Percentiles rank a stretch among this genome's conserved stretches.
Conservation (phyloP, 2,113 vertebrate genomes). For the Oncorhynchus keta region DNA sequence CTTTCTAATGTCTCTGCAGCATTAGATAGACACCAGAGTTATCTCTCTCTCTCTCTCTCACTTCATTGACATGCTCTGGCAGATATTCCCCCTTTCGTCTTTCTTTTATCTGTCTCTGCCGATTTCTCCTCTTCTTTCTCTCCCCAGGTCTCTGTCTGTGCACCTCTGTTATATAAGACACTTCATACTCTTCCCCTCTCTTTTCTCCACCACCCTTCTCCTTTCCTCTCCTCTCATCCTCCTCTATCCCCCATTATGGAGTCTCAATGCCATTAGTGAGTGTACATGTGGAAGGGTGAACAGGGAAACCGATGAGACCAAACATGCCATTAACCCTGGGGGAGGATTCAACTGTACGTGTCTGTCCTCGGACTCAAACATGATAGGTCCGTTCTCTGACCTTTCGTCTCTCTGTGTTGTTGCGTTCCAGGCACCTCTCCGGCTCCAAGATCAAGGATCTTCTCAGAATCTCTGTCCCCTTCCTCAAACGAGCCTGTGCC, state of each 20-base stretch:
- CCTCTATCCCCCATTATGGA: neutral
- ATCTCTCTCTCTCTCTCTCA: neutral
- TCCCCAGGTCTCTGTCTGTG: neutral
- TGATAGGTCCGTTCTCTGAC: neutral
- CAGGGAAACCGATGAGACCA: neutral
- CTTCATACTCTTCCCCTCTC: neutral
- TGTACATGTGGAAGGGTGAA: neutral
- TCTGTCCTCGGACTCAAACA: constrained; percentile 43
- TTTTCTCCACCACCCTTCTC: neutral
- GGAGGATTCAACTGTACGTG: constrained; percentile 24
- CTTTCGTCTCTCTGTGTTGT: constrained; percentile 15
- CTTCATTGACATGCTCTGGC: neutral
- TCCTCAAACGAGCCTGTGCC: constrained; percentile 85
- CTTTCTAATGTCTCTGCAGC: neutral
- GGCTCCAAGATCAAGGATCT: constrained; percentile 54
- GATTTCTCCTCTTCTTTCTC: neutral
- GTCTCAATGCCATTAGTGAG: neutral
- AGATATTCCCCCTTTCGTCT: neutral
- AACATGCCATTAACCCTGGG: neutral
- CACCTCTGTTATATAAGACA: neutral
- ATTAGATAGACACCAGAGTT: neutral
- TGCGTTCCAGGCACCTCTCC: constrained; percentile 57
- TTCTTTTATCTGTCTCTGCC: neutral
- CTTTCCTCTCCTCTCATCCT: neutral
- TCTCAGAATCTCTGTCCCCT: constrained; percentile 72